These are phyloP conservation scores for Nowickia ferox DNA, from an alignment of 2,888 invertebrate genomes.

Conservation along the genomic window DNA sequence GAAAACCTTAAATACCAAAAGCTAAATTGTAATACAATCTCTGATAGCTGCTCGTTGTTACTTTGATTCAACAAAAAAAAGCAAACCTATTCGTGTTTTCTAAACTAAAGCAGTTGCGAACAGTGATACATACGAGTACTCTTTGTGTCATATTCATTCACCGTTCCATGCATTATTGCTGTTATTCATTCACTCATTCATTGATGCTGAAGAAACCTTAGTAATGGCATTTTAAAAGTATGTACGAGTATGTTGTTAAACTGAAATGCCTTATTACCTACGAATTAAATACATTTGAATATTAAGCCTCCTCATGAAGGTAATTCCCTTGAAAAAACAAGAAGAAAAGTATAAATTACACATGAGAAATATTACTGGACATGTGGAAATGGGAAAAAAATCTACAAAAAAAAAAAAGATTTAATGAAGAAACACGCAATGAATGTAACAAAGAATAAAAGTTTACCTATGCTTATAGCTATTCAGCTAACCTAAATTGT, in stretches of 20 bases:
- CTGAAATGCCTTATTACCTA: not conserved
- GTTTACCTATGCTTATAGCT: no score
- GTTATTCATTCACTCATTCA: not conserved
- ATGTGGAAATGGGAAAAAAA: not conserved
- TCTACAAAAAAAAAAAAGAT: not conserved
- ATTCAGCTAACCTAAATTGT: no score
- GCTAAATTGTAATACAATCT: constrained; percentile 35
- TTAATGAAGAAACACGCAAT: not conserved
- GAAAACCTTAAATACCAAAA: constrained; percentile 41
- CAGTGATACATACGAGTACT: constrained; percentile 2
- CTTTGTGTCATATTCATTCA: constrained; percentile 21
- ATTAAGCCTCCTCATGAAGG: not conserved
- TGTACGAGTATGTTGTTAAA: constrained; percentile 2
- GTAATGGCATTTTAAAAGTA: constrained; percentile 8
- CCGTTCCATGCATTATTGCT: not conserved
- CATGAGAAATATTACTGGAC: not conserved
- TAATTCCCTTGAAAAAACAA: constrained; percentile 38
- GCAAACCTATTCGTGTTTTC: not conserved
- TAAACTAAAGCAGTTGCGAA: not conserved
- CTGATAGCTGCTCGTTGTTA: not conserved
- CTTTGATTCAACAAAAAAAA: not conserved
- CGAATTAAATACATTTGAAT: not conserved
- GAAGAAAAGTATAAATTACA: constrained; percentile 33
- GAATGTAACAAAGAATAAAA: no score
- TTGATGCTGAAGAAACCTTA: constrained; percentile 40